Conservation (phyloP, 2,888 invertebrate species). For the Dolomedes plantarius region DNA sequence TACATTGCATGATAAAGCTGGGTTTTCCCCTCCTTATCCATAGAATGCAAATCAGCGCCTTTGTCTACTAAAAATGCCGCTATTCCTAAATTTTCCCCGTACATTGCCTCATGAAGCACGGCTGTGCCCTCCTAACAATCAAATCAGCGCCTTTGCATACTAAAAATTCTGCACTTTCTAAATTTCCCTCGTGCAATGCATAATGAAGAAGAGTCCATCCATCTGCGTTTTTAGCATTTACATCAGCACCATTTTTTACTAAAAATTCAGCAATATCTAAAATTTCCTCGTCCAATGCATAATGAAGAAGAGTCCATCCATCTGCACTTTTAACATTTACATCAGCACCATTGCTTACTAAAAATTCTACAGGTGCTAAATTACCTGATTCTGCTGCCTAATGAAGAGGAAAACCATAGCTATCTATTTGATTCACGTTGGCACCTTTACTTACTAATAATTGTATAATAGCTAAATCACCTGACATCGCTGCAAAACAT, state of each 20-base stretch:
- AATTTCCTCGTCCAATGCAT: background rate
- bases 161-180: background rate
- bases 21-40: background rate
- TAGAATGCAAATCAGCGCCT: background rate
- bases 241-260: background rate
- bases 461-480: background rate
- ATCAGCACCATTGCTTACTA: background rate
- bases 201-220: background rate
- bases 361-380: background rate
- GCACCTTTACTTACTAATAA: background rate
- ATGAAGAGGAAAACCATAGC: background rate
- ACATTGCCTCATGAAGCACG: background rate
- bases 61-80: background rate
- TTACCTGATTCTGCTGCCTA: background rate
- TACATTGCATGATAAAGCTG: no score
- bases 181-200: background rate
- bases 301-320: background rate
- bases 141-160: background rate
- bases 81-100: background rate
- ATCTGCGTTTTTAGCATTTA: background rate
- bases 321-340: background rate
- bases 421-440: background rate
- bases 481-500: background rate
- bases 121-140: background rate
- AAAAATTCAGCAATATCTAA: background rate